These are phyloP conservation scores for Tortrix viridana DNA, from an alignment of 2,888 invertebrate genomes.

Conservation along the genomic window DNA sequence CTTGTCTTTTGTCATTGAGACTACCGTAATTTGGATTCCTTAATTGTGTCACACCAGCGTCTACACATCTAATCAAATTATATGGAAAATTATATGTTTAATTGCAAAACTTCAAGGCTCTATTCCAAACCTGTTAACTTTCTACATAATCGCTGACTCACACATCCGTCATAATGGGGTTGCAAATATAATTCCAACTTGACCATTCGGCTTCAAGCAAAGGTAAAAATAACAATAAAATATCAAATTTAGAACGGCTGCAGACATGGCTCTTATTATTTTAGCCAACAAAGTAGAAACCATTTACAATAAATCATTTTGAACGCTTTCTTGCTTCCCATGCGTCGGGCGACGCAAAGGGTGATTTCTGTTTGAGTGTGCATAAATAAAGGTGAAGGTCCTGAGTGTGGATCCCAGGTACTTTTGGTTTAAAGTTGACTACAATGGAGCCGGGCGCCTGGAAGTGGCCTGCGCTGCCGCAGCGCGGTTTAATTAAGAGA, in stretches of 20 bases:
- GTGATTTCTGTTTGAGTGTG: conserved; percentile 82
- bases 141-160: conserved; percentile 54
- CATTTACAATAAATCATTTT: conserved; percentile 85
- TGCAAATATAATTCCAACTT: conserved; percentile 69
- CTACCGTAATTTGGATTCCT: not conserved
- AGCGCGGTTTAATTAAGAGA: not conserved
- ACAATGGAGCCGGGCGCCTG: conserved; percentile 45
- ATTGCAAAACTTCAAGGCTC: not conserved
- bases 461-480: conserved; percentile 42
- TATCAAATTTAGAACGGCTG: conserved; percentile 79
- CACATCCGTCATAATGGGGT: conserved; percentile 57
- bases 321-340: conserved; percentile 82
- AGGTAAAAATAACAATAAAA: conserved; percentile 74
- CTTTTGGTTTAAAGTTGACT: conserved; percentile 53
- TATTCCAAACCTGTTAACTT: not conserved
- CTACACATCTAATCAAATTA: not conserved
- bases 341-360: conserved; percentile 81
- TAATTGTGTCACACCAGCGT: not conserved
- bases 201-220: conserved; percentile 62
- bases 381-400: conserved; percentile 83
- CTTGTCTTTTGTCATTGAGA: conserved; percentile 3
- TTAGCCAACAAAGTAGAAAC: conserved; percentile 85
- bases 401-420: conserved; percentile 79
- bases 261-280: conserved; percentile 77
- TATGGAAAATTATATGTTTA: not conserved